Evolutionary conservation across 1,140 invertebrate genomes (phyloP).

Genomic region (Drosophila pseudoobscura): DNA sequence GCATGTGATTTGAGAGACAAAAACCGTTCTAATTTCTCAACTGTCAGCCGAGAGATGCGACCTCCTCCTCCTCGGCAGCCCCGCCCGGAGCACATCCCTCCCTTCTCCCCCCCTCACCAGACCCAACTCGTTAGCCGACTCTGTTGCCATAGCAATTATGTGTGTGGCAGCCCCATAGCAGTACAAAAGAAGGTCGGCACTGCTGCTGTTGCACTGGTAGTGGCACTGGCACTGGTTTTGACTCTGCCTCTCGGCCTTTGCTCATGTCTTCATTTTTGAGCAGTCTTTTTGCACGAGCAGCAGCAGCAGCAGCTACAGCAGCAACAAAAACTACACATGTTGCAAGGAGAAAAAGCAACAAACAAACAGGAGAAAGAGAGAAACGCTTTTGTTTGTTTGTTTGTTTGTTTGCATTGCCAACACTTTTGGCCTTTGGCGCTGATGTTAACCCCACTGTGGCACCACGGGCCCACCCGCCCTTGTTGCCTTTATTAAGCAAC

Average conservation of each 20-base stretch:
- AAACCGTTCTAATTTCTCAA: slow-evolving; percentile 82
- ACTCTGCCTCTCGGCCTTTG: slow-evolving; percentile 7
- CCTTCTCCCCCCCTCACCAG: slow-evolving; percentile 19
- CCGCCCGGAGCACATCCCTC: slow-evolving; percentile 22
- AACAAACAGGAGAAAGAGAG: too few relatives aligned
- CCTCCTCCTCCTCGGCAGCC: neutral
- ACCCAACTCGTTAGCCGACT: slow-evolving; percentile 65
- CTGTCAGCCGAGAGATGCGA: slow-evolving; percentile 71
- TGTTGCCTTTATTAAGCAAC: slow-evolving; percentile 76
- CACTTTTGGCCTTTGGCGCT: slow-evolving; percentile 80
- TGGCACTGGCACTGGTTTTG: slow-evolving; percentile 24
- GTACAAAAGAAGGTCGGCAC: slow-evolving; percentile 73
- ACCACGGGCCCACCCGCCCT: slow-evolving; percentile 20
- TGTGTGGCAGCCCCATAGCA: slow-evolving; percentile 12
- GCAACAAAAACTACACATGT: slow-evolving; percentile 46
- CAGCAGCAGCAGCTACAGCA: slow-evolving; percentile 45
- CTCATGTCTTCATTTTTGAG: slow-evolving; percentile 77
- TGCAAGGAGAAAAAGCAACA: too few relatives aligned
- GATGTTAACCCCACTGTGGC: slow-evolving; percentile 60
- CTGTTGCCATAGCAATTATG: slow-evolving; percentile 73
- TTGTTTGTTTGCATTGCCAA: slow-evolving; percentile 58
- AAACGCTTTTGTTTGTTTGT: slow-evolving; percentile 64
- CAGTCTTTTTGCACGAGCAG: slow-evolving; percentile 37
- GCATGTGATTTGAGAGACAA: slow-evolving; percentile 75
- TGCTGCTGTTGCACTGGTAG: slow-evolving; percentile 23